Percentiles rank a stretch among this genome's conserved stretches.
These are phyloP conservation scores for Daktulosphaira vitifoliae DNA, from an alignment of 1,140 invertebrate species.

Conservation along the genomic window DNA sequence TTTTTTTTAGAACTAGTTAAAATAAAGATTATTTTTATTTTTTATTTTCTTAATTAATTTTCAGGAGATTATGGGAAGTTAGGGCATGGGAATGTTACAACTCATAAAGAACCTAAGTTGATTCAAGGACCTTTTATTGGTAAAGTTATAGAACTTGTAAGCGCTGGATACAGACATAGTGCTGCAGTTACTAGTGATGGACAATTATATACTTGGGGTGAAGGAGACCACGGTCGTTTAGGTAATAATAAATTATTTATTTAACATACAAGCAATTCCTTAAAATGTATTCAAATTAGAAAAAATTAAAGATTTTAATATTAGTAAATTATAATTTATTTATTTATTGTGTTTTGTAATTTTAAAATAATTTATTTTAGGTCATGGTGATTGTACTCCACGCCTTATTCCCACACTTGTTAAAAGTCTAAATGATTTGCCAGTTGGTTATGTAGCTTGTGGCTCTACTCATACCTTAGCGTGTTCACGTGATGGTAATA, in stretches of 20 bases:
- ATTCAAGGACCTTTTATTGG: conserved; percentile 46
- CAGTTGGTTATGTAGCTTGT: conserved; percentile 53
- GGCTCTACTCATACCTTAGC: conserved; percentile 57
- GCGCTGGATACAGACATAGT: conserved; percentile 57
- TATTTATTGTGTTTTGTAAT: too few relatives aligned
- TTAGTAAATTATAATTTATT: too few relatives aligned
- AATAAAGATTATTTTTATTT: neutral
- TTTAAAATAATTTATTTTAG: conserved; percentile 39
- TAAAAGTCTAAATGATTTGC: conserved; percentile 46
- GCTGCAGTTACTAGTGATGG: conserved; percentile 51
- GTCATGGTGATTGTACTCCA: conserved; percentile 49
- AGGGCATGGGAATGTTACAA: conserved; percentile 49
- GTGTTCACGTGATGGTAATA: conserved; percentile 53
- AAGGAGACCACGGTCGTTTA: conserved; percentile 56
- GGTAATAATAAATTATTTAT: conserved; percentile 41
- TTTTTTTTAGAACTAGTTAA: neutral
- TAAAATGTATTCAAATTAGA: too few relatives aligned
- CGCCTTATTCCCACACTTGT: conserved; percentile 52
- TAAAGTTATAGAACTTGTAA: conserved; percentile 48
- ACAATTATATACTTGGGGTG: conserved; percentile 53
- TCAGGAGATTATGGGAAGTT: conserved; percentile 49
- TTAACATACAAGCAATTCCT: too few relatives aligned
- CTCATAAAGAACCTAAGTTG: conserved; percentile 51
- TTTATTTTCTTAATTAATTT: neutral
- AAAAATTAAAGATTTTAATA: too few relatives aligned